A percentile compares a stretch with the other conserved stretches of the same genome.
phyloP scores from a whole-genome alignment of 2,888 invertebrate genomes.

The Lomographa bimaculata region DNA sequence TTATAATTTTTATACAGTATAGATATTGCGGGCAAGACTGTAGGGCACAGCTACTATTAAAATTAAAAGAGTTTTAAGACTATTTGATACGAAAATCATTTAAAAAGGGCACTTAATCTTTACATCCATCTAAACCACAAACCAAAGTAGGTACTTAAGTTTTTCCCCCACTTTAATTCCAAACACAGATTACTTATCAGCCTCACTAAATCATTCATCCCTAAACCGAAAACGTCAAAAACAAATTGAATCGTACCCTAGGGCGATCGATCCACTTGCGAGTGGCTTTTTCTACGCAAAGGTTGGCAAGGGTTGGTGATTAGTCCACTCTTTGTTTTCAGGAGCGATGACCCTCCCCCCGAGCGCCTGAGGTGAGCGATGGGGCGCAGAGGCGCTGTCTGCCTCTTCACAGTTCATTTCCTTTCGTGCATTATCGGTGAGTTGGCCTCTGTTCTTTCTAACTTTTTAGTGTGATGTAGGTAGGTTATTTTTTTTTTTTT shows the following conservation, averaged over 20 bases:
- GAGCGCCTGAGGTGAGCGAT: conserved; percentile 52
- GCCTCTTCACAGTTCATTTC: conserved; percentile 76
- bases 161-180: too few relatives aligned
- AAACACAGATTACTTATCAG: conserved; percentile 13
- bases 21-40: too few relatives aligned
- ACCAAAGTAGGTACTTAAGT: too few relatives aligned
- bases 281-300: conserved; percentile 21
- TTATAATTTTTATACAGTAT: too few relatives aligned
- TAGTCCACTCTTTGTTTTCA: conserved; percentile 66
- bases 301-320: conserved; percentile 55
- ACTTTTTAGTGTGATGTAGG: too few relatives aligned
- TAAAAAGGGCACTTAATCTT: too few relatives aligned
- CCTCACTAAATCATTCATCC: conserved; percentile 18
- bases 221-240: conserved; percentile 20
- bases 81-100: too few relatives aligned
- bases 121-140: too few relatives aligned
- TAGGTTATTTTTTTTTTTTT: too few relatives aligned
- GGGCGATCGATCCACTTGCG: conserved; percentile 20
- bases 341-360: conserved; percentile 62
- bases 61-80: too few relatives aligned
- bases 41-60: too few relatives aligned
- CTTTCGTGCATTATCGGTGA: conserved; percentile 76
- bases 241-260: conserved; percentile 24
- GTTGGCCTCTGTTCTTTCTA: conserved; percentile 33
- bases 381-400: conserved; percentile 63